These are phyloP conservation scores for Cryptotis parvus DNA, from an alignment of 2,113 vertebrate genomes.

Conservation along the genomic window DNA sequence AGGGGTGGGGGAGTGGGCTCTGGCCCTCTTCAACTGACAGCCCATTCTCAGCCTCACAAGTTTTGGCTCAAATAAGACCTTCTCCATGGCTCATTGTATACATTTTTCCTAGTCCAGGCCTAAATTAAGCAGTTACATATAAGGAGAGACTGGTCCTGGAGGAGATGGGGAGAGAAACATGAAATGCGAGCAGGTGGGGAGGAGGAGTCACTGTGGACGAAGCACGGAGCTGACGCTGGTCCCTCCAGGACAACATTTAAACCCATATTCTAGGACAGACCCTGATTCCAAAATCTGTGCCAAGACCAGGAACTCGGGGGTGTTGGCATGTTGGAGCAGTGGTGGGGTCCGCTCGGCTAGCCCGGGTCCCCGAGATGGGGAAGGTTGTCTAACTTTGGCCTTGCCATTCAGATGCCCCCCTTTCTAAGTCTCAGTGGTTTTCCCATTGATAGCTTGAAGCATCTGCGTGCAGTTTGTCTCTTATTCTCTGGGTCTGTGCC, in stretches of 20 bases:
- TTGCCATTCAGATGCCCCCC: slow-evolving; percentile 58
- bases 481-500: slow-evolving; percentile 63
- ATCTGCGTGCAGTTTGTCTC: slow-evolving; percentile 76
- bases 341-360: slow-evolving; percentile 3
- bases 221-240: background rate
- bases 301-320: background rate
- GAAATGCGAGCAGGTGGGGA: background rate
- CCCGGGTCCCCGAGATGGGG: slow-evolving; percentile 53
- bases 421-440: slow-evolving; percentile 70
- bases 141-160: slow-evolving; percentile 54
- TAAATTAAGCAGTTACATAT: slow-evolving; percentile 78
- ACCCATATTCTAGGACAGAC: slow-evolving; percentile 39
- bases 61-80: slow-evolving; percentile 68
- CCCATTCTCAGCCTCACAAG: slow-evolving; percentile 48
- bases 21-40: slow-evolving; percentile 72
- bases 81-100: slow-evolving; percentile 59
- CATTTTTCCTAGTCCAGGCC: slow-evolving; percentile 62
- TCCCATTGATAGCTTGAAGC: slow-evolving; percentile 72
- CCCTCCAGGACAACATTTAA: slow-evolving; percentile 27
- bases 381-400: slow-evolving; percentile 65
- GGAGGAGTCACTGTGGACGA: background rate
- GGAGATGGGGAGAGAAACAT: background rate
- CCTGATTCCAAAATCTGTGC: slow-evolving; percentile 60
- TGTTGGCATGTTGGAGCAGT: background rate
- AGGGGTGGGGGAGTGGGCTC: background rate